Evolutionary conservation across 1,140 invertebrate species (phyloP).

Genomic region (Drosophila ercepeae): DNA sequence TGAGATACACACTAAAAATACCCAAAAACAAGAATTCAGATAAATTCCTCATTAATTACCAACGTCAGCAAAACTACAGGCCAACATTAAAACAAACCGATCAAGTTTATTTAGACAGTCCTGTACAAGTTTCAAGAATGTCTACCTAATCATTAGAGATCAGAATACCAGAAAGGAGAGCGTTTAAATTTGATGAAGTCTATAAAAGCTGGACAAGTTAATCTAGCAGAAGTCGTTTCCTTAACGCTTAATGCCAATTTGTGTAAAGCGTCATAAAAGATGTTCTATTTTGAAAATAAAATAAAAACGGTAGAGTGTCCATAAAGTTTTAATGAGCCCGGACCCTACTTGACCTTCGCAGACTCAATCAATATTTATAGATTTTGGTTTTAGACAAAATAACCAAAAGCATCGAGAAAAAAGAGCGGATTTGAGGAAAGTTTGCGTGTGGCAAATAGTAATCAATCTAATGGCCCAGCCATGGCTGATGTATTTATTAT

Average conservation of each 20-base stretch:
- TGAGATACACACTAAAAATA: conserved; percentile 21
- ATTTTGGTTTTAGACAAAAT: conserved; percentile 28
- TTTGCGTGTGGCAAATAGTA: conserved; percentile 53
- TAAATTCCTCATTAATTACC: conserved; percentile 41
- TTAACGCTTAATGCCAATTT: conserved; percentile 13
- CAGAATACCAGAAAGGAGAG: conserved; percentile 21
- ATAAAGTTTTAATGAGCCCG: conserved; percentile 42
- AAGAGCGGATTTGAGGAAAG: conserved; percentile 44
- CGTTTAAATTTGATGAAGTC: conserved; percentile 24
- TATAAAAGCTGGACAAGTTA: conserved; percentile 26
- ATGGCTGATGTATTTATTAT: conserved; percentile 32
- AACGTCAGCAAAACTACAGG: conserved; percentile 28
- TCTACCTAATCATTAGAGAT: conserved; percentile 14
- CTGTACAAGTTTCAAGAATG: conserved; percentile 2
- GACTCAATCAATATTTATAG: conserved; percentile 47
- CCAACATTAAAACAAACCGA: conserved; percentile 8
- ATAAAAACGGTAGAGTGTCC: conserved; percentile 20
- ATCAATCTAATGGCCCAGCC: conserved; percentile 48
- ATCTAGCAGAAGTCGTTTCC: conserved; percentile 32
- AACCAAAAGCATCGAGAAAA: conserved; percentile 6
- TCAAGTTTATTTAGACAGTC: conserved; percentile 10
- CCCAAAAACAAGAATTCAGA: conserved; percentile 39
- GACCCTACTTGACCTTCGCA: conserved; percentile 23
- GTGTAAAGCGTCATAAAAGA: conserved; percentile 39
- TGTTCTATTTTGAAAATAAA: conserved; percentile 38